Conservation (phyloP, 2,113 vertebrate species). For the Toxotes jaculatrix region DNA sequence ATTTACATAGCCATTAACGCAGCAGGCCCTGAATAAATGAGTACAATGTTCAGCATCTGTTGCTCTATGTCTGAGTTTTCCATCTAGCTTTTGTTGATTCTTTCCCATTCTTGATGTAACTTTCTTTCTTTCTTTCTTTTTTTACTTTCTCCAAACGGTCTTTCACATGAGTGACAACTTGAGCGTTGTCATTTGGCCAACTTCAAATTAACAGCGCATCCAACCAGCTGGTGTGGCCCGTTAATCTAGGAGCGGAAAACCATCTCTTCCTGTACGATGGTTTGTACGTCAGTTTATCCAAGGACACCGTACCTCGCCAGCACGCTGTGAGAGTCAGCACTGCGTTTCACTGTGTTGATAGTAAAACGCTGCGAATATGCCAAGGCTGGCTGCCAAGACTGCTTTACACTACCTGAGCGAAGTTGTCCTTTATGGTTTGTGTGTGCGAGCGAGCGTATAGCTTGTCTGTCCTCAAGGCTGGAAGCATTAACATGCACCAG, state of each 20-base stretch:
- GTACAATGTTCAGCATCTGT: constrained; percentile 76
- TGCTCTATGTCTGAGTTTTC: constrained; percentile 58
- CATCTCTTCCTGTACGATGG: constrained; percentile 41
- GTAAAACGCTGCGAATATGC: constrained; percentile 69
- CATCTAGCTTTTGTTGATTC: constrained; percentile 45
- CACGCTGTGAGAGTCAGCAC: constrained; percentile 62
- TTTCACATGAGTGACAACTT: constrained; percentile 44
- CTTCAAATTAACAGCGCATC: constrained; percentile 59
- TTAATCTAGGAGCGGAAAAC: constrained; percentile 41
- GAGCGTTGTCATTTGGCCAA: constrained; percentile 65
- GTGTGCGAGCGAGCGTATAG: constrained; percentile 40
- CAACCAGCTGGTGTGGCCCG: constrained; percentile 64
- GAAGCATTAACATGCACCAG: constrained; percentile 69
- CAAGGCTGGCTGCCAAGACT: constrained; percentile 75
- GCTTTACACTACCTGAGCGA: constrained; percentile 78
- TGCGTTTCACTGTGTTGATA: constrained; percentile 71
- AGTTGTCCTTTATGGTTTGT: constrained; percentile 75
- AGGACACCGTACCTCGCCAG: constrained; percentile 73
- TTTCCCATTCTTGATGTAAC: constrained; percentile 43
- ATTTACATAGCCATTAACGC: constrained; percentile 81
- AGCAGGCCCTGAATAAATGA: constrained; percentile 78
- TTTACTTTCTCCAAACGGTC: constrained; percentile 17
- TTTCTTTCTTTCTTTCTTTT: constrained; percentile 6
- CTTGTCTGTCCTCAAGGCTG: constrained; percentile 64
- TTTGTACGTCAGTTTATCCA: constrained; percentile 60